These are phyloP conservation scores for Eleginops maclovinus DNA, from an alignment of 2,113 vertebrate genomes.

Conservation along the genomic window DNA sequence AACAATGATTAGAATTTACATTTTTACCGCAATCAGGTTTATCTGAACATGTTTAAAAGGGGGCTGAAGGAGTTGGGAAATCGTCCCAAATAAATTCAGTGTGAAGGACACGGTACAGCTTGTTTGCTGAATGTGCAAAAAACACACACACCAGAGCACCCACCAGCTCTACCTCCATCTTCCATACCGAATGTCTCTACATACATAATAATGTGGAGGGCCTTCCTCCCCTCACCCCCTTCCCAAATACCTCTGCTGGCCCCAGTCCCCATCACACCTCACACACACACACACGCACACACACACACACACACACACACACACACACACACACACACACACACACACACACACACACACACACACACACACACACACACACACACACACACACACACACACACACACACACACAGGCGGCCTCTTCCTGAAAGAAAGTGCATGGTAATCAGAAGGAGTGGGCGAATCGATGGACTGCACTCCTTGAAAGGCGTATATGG, in stretches of 20 bases:
- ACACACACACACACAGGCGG: not conserved
- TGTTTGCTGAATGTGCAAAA: slow-evolving; percentile 60
- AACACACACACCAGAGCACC: slow-evolving; percentile 8
- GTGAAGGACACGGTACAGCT: slow-evolving; percentile 6
- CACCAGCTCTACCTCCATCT: slow-evolving; percentile 33
- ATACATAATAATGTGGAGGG: slow-evolving; percentile 28
- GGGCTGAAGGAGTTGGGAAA: not conserved
- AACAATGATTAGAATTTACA: too few species aligned
- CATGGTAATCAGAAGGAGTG: slow-evolving; percentile 63
- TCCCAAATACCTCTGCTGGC: slow-evolving; percentile 28
- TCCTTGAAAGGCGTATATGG: slow-evolving; percentile 51
- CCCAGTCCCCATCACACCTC: slow-evolving; percentile 20
- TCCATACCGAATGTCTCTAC: slow-evolving; percentile 31
- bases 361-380: not conserved
- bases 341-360: not conserved
- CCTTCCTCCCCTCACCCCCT: not conserved
- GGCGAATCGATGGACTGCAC: slow-evolving; percentile 50
- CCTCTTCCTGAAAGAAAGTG: slow-evolving; percentile 62
- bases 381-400: not conserved
- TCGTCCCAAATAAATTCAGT: too few species aligned
- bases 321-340: not conserved
- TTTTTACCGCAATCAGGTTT: too few species aligned
- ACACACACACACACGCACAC: not conserved
- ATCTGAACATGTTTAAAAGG: not conserved
- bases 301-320: not conserved